These are phyloP conservation scores for Eublepharis macularius DNA, from an alignment of 2,113 vertebrate species.

Conservation along the genomic window DNA sequence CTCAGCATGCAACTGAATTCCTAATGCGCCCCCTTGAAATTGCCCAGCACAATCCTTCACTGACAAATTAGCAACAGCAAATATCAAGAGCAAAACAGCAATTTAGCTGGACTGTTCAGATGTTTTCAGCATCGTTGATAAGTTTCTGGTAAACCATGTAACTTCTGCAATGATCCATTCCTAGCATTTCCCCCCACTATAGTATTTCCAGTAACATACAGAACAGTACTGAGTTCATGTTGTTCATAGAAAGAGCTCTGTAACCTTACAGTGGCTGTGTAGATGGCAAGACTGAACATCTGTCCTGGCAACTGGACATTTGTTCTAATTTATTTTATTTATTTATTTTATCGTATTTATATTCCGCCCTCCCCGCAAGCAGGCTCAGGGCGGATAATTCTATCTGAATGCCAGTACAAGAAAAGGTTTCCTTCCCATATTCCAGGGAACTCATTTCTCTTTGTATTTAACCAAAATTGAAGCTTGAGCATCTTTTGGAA, in stretches of 20 bases:
- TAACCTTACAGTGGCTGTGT: background rate
- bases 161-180: background rate
- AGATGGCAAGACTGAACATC: background rate
- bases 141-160: background rate
- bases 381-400: too few relatives aligned
- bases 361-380: too few relatives aligned
- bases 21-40: slow-evolving; percentile 3
- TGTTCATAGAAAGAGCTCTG: background rate
- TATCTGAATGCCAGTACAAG: background rate
- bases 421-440: background rate
- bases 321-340: too few relatives aligned
- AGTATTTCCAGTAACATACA: background rate
- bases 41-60: background rate
- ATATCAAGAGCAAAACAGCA: background rate
- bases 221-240: background rate
- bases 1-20: background rate
- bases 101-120: background rate
- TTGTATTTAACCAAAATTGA: background rate
- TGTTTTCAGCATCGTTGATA: background rate
- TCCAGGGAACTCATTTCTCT: background rate
- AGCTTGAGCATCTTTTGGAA: background rate
- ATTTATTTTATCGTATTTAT: too few relatives aligned
- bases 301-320: background rate
- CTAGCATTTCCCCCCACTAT: background rate
- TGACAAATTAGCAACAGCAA: background rate